Evolutionary conservation across 2,888 invertebrate species (phyloP).

Genomic region (Meganola albula): DNA sequence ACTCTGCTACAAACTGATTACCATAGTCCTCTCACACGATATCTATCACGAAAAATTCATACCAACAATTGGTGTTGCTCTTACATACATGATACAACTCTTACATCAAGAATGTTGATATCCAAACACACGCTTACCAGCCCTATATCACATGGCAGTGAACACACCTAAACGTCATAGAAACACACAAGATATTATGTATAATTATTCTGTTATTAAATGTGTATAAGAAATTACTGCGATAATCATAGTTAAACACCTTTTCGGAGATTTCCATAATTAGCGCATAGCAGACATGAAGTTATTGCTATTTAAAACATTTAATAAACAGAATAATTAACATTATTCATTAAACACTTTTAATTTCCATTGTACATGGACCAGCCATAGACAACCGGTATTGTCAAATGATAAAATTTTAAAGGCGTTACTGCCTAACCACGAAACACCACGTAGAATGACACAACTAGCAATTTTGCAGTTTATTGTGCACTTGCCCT

Average conservation of each 20-base stretch:
- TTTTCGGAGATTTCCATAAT: neutral
- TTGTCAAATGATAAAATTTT: slow-evolving; percentile 49
- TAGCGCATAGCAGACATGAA: neutral
- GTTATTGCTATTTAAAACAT: neutral
- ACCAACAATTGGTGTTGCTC: no score
- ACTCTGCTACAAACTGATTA: no score
- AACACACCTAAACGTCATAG: slow-evolving; percentile 49
- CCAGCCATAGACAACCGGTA: slow-evolving; percentile 42
- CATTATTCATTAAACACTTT: slow-evolving; percentile 16
- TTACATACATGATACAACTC: no score
- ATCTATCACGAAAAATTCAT: no score
- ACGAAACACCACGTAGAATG: slow-evolving; percentile 12
- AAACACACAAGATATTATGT: slow-evolving; percentile 35
- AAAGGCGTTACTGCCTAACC: no score
- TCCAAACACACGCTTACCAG: slow-evolving; percentile 27
- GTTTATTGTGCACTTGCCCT: no score
- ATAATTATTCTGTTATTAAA: slow-evolving; percentile 21
- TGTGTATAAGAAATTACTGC: slow-evolving; percentile 5
- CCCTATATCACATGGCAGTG: slow-evolving; percentile 37
- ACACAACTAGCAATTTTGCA: no score
- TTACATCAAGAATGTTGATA: no score
- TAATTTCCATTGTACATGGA: slow-evolving; percentile 35
- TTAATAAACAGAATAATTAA: slow-evolving; percentile 24
- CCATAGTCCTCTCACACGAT: no score
- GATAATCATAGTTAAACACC: neutral